Conservation (phyloP, 2,113 vertebrate genomes). For the Bombycilla garrulus region DNA sequence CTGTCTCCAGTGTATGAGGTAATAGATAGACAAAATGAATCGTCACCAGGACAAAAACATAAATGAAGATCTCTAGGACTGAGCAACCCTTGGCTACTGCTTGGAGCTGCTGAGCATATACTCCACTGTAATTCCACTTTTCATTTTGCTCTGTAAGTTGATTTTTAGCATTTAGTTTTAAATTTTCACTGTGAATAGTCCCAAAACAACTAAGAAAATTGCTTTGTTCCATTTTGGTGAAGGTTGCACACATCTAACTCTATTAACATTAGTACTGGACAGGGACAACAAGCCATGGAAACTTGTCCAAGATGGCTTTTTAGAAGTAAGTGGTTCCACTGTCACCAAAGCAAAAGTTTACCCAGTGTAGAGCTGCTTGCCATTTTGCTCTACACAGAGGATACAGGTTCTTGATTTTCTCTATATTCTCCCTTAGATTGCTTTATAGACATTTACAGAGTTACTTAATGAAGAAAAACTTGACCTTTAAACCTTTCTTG, state of each 20-base stretch:
- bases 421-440: neutral
- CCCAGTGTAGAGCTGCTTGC: neutral
- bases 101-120: neutral
- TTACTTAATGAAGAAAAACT: neutral
- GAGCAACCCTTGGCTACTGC: neutral
- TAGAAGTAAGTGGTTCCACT: conserved; percentile 17
- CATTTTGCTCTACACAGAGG: neutral
- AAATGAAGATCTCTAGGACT: neutral
- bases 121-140: neutral
- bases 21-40: neutral
- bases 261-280: neutral
- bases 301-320: neutral
- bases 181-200: neutral
- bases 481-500: conserved; percentile 21
- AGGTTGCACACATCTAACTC: neutral
- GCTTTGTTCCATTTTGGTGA: neutral
- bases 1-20: neutral
- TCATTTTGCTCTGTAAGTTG: neutral
- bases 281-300: conserved; percentile 33
- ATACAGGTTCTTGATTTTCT: conserved; percentile 6
- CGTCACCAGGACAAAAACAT: neutral
- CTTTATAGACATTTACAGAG: conserved; percentile 2
- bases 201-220: neutral
- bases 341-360: neutral
- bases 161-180: neutral